Conservation (phyloP, 2,113 vertebrate genomes). For the Choloepus hoffmanni region DNA sequence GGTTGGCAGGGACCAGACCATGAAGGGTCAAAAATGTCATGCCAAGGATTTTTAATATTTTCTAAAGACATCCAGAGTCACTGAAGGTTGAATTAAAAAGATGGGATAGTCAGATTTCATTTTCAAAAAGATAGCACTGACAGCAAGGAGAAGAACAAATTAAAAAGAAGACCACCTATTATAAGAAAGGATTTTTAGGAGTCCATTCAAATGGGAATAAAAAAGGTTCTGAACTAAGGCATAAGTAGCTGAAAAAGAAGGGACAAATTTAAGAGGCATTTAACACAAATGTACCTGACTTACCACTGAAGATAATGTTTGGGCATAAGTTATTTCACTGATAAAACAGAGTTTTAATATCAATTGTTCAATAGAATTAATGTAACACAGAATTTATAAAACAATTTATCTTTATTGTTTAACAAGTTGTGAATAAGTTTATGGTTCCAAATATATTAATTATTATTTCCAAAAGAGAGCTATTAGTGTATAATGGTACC, state of each 20-base stretch:
- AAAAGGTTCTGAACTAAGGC: not conserved
- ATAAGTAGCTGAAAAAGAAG: not conserved
- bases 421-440: not conserved
- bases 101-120: not conserved
- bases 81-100: not conserved
- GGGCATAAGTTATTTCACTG: not conserved
- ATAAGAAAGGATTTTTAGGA: not conserved
- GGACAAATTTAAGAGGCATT: not conserved
- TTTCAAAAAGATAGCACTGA: not conserved
- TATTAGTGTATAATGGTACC: not conserved
- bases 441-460: not conserved
- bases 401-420: not conserved
- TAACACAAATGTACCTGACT: not conserved
- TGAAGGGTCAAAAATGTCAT: not conserved
- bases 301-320: not conserved
- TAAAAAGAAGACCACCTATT: not conserved
- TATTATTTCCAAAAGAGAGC: not conserved
- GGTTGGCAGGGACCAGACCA: not conserved
- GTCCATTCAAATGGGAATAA: not conserved
- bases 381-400: slow-evolving; percentile 28
- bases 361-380: not conserved
- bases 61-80: not conserved
- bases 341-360: not conserved
- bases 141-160: not conserved
- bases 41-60: slow-evolving; percentile 1